Conservation (phyloP, 1,140 invertebrate genomes). For the Nomia melanderi region DNA sequence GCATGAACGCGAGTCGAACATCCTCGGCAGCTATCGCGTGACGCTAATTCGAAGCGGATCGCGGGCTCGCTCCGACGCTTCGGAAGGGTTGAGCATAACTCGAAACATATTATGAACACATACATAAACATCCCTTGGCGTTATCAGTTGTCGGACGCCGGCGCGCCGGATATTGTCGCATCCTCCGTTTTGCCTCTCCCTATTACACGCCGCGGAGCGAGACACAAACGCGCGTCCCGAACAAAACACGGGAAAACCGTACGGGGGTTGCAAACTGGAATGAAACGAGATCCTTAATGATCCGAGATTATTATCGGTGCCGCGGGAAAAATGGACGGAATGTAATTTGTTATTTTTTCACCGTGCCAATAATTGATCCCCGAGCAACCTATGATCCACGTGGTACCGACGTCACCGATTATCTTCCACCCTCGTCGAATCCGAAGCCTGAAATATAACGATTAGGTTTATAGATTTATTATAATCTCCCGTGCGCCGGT, state of each 20-base stretch:
- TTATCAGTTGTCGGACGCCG: constrained; percentile 82
- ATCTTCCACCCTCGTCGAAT: not conserved
- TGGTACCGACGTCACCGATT: not conserved
- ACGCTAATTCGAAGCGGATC: constrained; percentile 14
- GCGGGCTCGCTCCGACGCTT: constrained; percentile 41
- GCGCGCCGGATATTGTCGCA: constrained; percentile 82
- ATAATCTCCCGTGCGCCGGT: not conserved
- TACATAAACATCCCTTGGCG: constrained; percentile 80
- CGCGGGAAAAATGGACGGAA: not conserved
- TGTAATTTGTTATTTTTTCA: not conserved
- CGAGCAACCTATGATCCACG: not conserved
- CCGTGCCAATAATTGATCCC: not conserved
- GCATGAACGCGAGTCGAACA: too few relatives aligned
- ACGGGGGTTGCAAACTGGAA: not conserved
- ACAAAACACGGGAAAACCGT: constrained; percentile 45
- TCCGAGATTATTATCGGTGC: not conserved
- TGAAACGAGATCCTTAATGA: constrained; percentile 36
- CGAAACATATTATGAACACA: constrained; percentile 79
- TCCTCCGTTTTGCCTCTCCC: constrained; percentile 77
- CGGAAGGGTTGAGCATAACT: constrained; percentile 64
- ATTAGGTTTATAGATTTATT: not conserved
- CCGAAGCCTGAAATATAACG: not conserved
- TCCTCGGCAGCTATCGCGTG: not conserved
- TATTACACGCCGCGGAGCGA: constrained; percentile 41
- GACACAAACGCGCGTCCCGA: constrained; percentile 31